Percentiles rank a stretch among this genome's conserved stretches.
Conservation (phyloP, 1,140 invertebrate species). For the Drosophila ogumai region DNA sequence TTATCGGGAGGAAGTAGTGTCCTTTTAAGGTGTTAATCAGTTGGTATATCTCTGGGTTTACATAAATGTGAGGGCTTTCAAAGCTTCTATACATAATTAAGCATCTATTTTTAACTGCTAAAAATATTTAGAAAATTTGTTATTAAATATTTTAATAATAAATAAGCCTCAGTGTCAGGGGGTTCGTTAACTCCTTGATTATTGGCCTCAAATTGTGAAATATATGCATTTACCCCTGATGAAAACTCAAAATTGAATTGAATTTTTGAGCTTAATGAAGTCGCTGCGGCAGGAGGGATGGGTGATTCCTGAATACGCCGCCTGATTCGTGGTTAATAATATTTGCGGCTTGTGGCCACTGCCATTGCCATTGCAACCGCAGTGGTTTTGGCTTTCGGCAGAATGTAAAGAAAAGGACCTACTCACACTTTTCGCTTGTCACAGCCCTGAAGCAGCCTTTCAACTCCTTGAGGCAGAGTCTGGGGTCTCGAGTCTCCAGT, state of each 20-base stretch:
- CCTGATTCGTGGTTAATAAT: constrained; percentile 53
- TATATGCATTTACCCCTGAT: not conserved
- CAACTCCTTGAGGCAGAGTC: constrained; percentile 16
- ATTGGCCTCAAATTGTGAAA: not conserved
- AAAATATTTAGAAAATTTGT: too few species aligned
- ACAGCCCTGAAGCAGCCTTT: constrained; percentile 6
- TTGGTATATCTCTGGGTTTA: too few species aligned
- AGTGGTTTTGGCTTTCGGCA: constrained; percentile 35
- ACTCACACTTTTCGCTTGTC: not conserved
- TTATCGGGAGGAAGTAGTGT: not conserved
- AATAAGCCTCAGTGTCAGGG: not conserved
- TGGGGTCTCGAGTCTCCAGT: constrained; percentile 11
- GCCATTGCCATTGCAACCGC: constrained; percentile 34
- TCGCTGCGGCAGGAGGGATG: not conserved
- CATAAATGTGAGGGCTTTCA: too few species aligned
- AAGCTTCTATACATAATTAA: too few species aligned
- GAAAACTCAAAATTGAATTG: constrained; percentile 18
- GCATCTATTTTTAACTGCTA: too few species aligned
- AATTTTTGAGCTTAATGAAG: constrained; percentile 31
- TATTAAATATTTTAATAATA: not conserved
- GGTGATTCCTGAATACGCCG: constrained; percentile 27
- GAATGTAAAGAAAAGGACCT: constrained; percentile 9
- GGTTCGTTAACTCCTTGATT: not conserved
- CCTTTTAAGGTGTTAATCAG: too few species aligned
- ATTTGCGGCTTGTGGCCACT: constrained; percentile 49